A percentile compares a stretch with the other conserved stretches of the same genome.
Conservation (phyloP, 2,797 vertebrate species). For the Betta splendens region DNA sequence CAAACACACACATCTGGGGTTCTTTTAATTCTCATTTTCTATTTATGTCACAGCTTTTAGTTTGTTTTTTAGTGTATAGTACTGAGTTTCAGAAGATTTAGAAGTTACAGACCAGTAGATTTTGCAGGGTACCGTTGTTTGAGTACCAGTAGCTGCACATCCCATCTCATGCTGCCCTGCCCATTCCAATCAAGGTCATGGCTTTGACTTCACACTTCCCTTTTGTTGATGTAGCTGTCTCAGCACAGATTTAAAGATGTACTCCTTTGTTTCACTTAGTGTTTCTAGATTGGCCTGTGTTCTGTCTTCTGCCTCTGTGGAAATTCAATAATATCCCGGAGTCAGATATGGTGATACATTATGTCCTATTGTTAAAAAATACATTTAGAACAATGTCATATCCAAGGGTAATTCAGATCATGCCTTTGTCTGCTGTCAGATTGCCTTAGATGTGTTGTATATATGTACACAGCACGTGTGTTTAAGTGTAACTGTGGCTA, state of each 20-base stretch:
- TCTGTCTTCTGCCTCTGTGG: neutral
- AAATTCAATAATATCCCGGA: neutral
- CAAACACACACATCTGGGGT: no score
- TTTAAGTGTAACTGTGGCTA: constrained; percentile 31
- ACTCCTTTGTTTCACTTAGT: constrained; percentile 2
- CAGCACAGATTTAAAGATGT: neutral
- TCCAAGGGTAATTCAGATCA: neutral
- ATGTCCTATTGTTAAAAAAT: neutral
- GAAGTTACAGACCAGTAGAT: neutral
- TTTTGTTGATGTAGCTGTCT: neutral
- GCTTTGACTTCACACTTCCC: constrained; percentile 20
- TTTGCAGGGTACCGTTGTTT: constrained; percentile 2
- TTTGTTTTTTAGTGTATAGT: neutral
- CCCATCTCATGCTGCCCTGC: constrained; percentile 7
- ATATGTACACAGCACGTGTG: neutral
- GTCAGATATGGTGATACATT: neutral
- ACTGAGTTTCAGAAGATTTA: neutral
- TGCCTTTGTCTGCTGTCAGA: neutral
- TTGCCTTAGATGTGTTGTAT: neutral
- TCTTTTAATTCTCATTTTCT: no score
- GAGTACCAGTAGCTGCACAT: no score
- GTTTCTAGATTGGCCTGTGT: neutral
- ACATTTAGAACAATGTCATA: neutral
- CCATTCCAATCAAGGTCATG: constrained; percentile 53
- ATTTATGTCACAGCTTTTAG: neutral